These are phyloP conservation scores for Lumbricus terrestris DNA, from an alignment of 2,888 invertebrate species.

Conservation along the genomic window DNA sequence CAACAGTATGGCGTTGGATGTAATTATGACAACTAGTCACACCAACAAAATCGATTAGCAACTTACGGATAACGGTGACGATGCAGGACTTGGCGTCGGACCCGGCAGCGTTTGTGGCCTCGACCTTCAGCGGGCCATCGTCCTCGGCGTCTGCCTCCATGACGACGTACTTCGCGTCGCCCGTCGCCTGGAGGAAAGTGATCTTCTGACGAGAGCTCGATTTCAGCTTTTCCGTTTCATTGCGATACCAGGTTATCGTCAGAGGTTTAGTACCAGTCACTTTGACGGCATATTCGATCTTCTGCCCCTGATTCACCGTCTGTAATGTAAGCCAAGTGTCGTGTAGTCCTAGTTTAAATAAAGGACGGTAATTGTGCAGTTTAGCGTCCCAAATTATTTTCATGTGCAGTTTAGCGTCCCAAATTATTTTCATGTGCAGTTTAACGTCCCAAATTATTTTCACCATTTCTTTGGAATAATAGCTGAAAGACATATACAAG, in stretches of 20 bases:
- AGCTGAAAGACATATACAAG: no score
- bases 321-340: conserved; percentile 30
- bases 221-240: conserved; percentile 41
- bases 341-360: neutral
- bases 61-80: conserved; percentile 53
- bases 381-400: no score
- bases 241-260: conserved; percentile 52
- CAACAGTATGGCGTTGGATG: no score
- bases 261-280: conserved; percentile 54
- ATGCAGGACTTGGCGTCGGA: conserved; percentile 45
- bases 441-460: no score
- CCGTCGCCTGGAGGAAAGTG: conserved; percentile 42
- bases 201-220: conserved; percentile 62
- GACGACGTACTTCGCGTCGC: conserved; percentile 67
- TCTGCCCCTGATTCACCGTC: conserved; percentile 50
- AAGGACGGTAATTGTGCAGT: no score
- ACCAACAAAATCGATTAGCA: neutral
- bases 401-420: no score
- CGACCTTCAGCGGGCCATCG: conserved; percentile 78
- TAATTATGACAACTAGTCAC: no score
- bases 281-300: conserved; percentile 49
- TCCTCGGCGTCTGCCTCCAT: conserved; percentile 73
- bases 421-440: no score
- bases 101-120: conserved; percentile 59
- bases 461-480: no score